Base-by-base conservation (phyloP, 2,888 invertebrate species). In the Drosophila prolongata region DNA sequence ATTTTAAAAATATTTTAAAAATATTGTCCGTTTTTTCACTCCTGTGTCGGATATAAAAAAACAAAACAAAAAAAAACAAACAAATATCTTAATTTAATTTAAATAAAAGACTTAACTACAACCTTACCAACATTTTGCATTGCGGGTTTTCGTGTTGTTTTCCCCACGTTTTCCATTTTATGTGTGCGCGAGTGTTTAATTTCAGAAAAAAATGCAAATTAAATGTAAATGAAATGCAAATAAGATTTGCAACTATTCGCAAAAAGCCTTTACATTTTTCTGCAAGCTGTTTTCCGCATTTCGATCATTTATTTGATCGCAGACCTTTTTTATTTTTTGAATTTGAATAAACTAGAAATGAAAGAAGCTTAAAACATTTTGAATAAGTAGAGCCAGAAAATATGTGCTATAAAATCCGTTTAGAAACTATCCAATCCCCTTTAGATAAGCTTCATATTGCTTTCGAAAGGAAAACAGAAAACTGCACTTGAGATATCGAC, bases 141-240 rank as follows among this genome's bases (percentile, higher is more conserved):
- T 8, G 34, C 6, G 49, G 6, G 27, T 38, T 8, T 11, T 11
- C 6, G 5, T 47, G 40, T 14, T n/a, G 2, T 46, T 46, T 46
- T n/a, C 13, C 24, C 24, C 6, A 3, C 9, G n/a, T 13, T 30
- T 16, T 8, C 13, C 13, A 0, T 27, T n/a, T 14, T 42, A 4
- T 9, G 10, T 11, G 8, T 11, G 14, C 16, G 16, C 37, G 11
- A 46, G 19, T 14, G 55, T 55, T 46, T 70, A 38, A 13, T 42
- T 24, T 8, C 35, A 1, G 11, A 58, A 78, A 90, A 90, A 91
- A 90, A 90, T 90, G 90, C 91, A 91, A 91, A 90, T 91, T 89
- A 88, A 89, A 91, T 90, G 90, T 91, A 90, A 90, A 90, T 90
- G 87, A 90, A 90, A 47, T 30, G 46, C 47, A 34, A 47, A 47